A percentile compares a stretch with the other conserved stretches of the same genome.
These are phyloP conservation scores for Diorhabda sublineata DNA, from an alignment of 1,140 invertebrate species.

Conservation along the genomic window DNA sequence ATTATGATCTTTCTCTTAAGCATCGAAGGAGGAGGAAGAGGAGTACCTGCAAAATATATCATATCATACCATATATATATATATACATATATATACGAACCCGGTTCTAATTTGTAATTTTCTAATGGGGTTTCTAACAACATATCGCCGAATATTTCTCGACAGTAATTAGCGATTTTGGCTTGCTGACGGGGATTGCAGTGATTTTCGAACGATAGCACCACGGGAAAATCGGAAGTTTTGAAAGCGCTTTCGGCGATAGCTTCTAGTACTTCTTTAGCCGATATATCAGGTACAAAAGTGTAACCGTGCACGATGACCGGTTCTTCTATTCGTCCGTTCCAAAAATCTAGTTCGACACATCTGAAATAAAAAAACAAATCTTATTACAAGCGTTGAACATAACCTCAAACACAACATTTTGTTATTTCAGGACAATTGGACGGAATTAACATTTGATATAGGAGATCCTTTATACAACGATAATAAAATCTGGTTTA, in stretches of 20 bases:
- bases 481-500: no score
- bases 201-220: slow-evolving; percentile 97
- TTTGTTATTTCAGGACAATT: no score
- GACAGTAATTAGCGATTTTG: slow-evolving; percentile 96
- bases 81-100: slow-evolving; percentile 29
- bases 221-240: slow-evolving; percentile 93
- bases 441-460: no score
- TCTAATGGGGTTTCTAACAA: slow-evolving; percentile 86
- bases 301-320: slow-evolving; percentile 97
- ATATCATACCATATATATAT: background rate
- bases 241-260: slow-evolving; percentile 98
- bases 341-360: slow-evolving; percentile 98
- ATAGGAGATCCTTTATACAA: no score
- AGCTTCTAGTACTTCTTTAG: slow-evolving; percentile 94
- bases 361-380: slow-evolving; percentile 55
- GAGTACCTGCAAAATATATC: slow-evolving; percentile 55
- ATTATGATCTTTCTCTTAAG: slow-evolving; percentile 92
- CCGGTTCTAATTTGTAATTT: slow-evolving; percentile 71
- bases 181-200: slow-evolving; percentile 93
- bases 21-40: slow-evolving; percentile 80
- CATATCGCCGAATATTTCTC: slow-evolving; percentile 93
- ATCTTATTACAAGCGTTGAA: background rate
- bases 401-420: no score
- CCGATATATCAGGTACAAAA: slow-evolving; percentile 91
- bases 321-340: slow-evolving; percentile 89